Base-by-base conservation (phyloP, 2,888 invertebrate genomes). In the Archips crataeganus region DNA sequence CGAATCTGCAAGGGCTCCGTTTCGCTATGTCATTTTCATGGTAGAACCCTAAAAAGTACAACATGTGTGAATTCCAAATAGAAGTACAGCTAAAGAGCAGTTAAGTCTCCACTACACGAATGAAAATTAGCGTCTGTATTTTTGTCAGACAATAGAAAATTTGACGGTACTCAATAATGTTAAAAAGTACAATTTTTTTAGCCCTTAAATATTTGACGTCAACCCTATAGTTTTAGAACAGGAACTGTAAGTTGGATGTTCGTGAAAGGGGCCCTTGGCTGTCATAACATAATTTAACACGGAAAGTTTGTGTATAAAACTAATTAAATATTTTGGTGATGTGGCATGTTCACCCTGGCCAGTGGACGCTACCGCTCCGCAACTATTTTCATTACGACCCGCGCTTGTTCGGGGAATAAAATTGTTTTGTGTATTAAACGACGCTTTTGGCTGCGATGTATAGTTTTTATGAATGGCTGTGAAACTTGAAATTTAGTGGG, bases 381-480 rank as follows among this genome's bases (percentile, higher is more conserved):
- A 86, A 87, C 85, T 85, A 87, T 87, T 87, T 86, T 85, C 84
- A 89, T 87, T 88, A 85, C 78, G 79, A 80, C 45, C 81, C 81
- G 80, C 71, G 78, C 77, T 79, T 79, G 79, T 79, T 79, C 79
- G 73, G 60, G 45, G 63, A 69, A 64, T 60, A 73, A 70, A 73
- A 68, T 69, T 65, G 64, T 74, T 74, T 64, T 65, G 69, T 49
- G 63, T 63, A 54, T 68, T 49, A 62, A 57, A 57, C 62, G 63
- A 68, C 39, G 68, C 39, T 73, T 54, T 60, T 60, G n/a, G 51
- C 51, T 9, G 57, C 32, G 57, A 57, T 57, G 32, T 49, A 9
- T 8, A 5, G 8, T 61, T 66, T 71, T 64, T 57, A 42, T 10
- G 47, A 6, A 54, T 54, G 49, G 4, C 3, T 2, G 11, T 45